Base-by-base conservation (phyloP, 2,113 vertebrate species). In the Choloepus hoffmanni region DNA sequence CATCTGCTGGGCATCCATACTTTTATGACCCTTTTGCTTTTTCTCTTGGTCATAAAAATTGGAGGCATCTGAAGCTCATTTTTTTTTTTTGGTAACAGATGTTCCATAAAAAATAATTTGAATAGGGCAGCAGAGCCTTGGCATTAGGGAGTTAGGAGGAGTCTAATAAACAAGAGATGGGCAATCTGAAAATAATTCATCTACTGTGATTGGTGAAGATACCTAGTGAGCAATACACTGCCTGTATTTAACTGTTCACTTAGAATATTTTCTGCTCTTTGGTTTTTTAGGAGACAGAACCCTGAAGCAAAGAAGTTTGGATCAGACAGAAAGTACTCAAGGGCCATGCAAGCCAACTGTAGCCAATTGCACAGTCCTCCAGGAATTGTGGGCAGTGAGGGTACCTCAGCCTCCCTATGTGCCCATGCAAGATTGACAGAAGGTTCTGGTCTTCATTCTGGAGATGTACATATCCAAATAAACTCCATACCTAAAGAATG, bases 311-410 rank as follows among this genome's bases (percentile, higher is more conserved):
- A 98, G 97, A 98, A 97, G 98, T 96, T 96, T 94, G 97, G 95
- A 97, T 89, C 98, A 98, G 96, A 94, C 98, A 97, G 43, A 45
- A 95, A 95, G 40, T 97, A 98, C 95, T 96, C 97, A 93, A 97
- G 96, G 98, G 95, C 94, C 98, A 99, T 99, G 99, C 99, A 99
- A 98, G 95, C 99, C 78, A 98, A 90, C 19, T 98, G 97, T 83
- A 96, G 94, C 90, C 98, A 99, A n/a, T 96, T 95, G 23, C 98
- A 97, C 78, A 88, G 94, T 77, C 95, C 96, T 87, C 95, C 98
- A 96, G 99, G 97, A 70, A 98, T 97, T 53, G 94, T 97, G 95
- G 86, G 94, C 65, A 84, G 36, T 30, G 96, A 96, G 1, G 97
- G 86, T 98, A 90, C 98, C 93, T 87, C 98, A 24, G 95, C 97